Evolutionary conservation across 2,797 vertebrate genomes (phyloP), one percentile per base, ranked within the genome.

Genomic region (Muscicapa striata): DNA sequence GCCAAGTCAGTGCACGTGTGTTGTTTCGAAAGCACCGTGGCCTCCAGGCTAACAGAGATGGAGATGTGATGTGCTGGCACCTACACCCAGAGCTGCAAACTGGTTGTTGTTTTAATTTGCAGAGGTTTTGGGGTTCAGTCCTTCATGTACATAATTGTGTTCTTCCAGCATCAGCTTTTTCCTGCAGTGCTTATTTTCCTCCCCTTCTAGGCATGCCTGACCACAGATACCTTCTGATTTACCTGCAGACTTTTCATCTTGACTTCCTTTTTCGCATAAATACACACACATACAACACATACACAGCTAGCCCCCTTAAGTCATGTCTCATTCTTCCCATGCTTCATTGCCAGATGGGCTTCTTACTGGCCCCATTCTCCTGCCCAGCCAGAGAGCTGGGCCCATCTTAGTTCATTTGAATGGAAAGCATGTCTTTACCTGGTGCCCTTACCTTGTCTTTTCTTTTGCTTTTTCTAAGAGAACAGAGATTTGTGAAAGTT

Each of bases 61-160:
- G 57, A 80, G 41, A 67, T 1, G 0, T 2, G 10, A 45, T 1
- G 1, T 0, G 2, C 30, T 85, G 45, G 8, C 6, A 0, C 4
- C 18, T 43, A 21, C 38, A 64, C 27, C 10, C 45, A 48, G 55
- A 49, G 18, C 55, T 52, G 26, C 29, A 75, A 75, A 41, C 29
- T 24, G 6, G 15, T 24, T 54, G 10, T 58, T n/a, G n/a, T 61
- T 67, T 82, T 84, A 17, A 36, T 59, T 62, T 32, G 29, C 11
- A 73, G 55, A 67, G 19, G 8, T 74, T 80, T 67, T 77, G 11
- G 11, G 3, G 3, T 36, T 51, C 27, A 78, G 13, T 43, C n/a
- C 40, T 88, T 66, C 13, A 17, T 19, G 13, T 2, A 34, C 9
- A 9, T 4, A 12, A 13, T 46, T 0, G 3, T 4, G 2, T 55